These are phyloP conservation scores for Okamejei kenojei DNA, from an alignment of 2,797 vertebrate genomes.

Conservation along the genomic window DNA sequence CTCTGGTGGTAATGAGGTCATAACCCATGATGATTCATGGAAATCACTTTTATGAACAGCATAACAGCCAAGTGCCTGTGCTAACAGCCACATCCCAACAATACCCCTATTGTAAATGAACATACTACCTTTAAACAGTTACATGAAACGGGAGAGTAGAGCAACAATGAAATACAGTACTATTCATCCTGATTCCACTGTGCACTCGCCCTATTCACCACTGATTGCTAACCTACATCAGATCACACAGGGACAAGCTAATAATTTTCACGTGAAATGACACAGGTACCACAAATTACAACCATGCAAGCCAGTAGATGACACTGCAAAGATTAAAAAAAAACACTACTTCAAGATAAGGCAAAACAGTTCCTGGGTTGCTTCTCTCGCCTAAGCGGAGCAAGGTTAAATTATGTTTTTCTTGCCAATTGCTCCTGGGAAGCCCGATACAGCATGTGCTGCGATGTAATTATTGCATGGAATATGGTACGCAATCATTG, in stretches of 20 bases:
- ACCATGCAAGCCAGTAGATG: background rate
- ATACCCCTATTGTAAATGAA: slow-evolving; percentile 24
- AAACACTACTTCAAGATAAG: background rate
- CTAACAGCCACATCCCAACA: slow-evolving; percentile 21
- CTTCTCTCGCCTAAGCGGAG: background rate
- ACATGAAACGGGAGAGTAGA: background rate
- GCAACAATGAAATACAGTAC: background rate
- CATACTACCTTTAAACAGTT: slow-evolving; percentile 19
- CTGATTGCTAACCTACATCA: background rate
- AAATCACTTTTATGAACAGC: slow-evolving; percentile 26
- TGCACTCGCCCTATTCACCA: background rate
- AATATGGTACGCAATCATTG: background rate
- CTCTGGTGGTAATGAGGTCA: slow-evolving; percentile 36
- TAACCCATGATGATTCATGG: slow-evolving; percentile 30
- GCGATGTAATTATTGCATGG: background rate
- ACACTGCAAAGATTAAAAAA: background rate
- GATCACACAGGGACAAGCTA: background rate
- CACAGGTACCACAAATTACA: background rate
- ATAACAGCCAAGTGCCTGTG: slow-evolving; percentile 25
- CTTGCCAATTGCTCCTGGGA: background rate
- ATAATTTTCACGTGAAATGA: background rate
- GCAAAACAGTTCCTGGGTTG: background rate
- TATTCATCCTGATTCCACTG: background rate
- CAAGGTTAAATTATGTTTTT: background rate
- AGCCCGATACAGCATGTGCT: background rate